These are phyloP conservation scores for Sialia sialis DNA, from an alignment of 2,113 vertebrate genomes.

Conservation along the genomic window DNA sequence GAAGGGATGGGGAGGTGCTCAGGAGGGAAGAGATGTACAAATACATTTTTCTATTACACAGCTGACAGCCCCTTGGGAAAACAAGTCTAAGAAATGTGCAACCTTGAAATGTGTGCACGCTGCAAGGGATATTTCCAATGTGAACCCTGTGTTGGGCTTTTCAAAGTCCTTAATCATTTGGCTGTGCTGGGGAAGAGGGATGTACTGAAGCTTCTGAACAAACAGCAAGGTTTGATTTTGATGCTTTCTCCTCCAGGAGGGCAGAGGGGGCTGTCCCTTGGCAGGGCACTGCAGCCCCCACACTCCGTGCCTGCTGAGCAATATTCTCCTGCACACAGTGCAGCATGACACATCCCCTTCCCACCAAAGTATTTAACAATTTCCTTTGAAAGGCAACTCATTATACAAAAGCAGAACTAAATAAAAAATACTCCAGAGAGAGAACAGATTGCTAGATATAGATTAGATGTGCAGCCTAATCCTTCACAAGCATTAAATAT, in stretches of 20 bases:
- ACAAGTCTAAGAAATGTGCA: slow-evolving; percentile 5
- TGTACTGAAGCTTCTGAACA: background rate
- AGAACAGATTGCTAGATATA: slow-evolving; percentile 75
- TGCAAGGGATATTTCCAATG: background rate
- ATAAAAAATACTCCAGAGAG: slow-evolving; percentile 72
- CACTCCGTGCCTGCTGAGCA: background rate
- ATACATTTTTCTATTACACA: slow-evolving; percentile 13
- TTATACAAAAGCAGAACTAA: slow-evolving; percentile 67
- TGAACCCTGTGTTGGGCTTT: background rate
- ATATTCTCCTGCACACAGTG: background rate
- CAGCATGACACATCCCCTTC: background rate
- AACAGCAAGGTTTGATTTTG: background rate
- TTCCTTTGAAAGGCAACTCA: slow-evolving; percentile 66
- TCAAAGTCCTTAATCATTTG: background rate
- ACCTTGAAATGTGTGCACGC: background rate
- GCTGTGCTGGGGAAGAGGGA: background rate
- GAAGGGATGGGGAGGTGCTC: background rate
- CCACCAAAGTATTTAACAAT: slow-evolving; percentile 12
- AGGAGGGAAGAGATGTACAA: background rate
- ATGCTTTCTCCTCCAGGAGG: background rate
- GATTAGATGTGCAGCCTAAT: slow-evolving; percentile 73
- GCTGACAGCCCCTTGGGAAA: slow-evolving; percentile 49
- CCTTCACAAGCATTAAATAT: slow-evolving; percentile 78
- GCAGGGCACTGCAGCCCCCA: background rate
- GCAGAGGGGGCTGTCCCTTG: background rate